Conservation (phyloP, 1,140 invertebrate genomes). For the Drosophila orosa region DNA sequence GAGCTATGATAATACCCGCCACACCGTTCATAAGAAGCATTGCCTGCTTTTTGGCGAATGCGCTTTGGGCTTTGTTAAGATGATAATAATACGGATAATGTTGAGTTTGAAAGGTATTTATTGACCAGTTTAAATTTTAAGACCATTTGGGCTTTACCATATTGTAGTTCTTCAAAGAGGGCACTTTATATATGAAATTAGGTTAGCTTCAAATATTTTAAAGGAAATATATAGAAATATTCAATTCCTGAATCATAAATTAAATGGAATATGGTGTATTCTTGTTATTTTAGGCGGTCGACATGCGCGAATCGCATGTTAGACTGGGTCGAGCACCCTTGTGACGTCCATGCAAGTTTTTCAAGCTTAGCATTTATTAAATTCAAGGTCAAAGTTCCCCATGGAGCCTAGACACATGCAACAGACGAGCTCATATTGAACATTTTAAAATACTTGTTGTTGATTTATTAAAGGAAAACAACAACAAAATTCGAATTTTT, state of each 20-base stretch:
- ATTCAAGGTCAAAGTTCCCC: constrained; percentile 66
- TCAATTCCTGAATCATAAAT: not conserved
- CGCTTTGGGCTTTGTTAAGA: too few species aligned
- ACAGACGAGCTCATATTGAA: constrained; percentile 53
- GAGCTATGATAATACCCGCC: not conserved
- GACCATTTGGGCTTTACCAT: too few species aligned
- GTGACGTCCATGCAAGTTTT: constrained; percentile 65
- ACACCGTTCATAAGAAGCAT: too few species aligned
- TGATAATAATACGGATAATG: too few species aligned
- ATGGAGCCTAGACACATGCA: constrained; percentile 69
- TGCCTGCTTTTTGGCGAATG: not conserved
- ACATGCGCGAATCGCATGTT: constrained; percentile 61
- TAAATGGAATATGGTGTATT: constrained; percentile 5
- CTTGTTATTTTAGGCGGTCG: constrained; percentile 3
- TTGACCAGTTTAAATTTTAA: too few species aligned
- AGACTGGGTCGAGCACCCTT: constrained; percentile 5
- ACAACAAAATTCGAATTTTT: constrained; percentile 3
- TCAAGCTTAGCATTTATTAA: constrained; percentile 43
- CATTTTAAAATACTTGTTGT: constrained; percentile 46
- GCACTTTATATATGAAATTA: too few species aligned
- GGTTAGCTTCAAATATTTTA: not conserved
- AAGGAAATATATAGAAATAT: not conserved
- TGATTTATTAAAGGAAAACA: constrained; percentile 8
- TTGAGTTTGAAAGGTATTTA: too few species aligned
- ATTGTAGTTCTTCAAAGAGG: too few species aligned